Evolutionary conservation across 2,888 invertebrate genomes (phyloP).

Genomic region (Mantis religiosa): DNA sequence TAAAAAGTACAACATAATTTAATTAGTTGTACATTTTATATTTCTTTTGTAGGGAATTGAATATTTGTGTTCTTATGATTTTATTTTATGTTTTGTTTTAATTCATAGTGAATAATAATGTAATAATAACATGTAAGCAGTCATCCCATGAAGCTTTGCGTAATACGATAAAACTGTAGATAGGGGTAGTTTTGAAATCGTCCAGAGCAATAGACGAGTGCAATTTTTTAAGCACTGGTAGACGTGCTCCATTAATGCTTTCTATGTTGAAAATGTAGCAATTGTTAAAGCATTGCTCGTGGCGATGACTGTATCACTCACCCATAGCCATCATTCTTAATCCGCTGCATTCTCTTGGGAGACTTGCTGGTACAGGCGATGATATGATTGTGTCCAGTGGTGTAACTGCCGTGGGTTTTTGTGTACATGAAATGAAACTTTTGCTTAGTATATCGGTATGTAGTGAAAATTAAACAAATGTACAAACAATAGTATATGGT

Average conservation of each 20-base stretch:
- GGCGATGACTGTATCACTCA: background rate
- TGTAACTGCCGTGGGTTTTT: background rate
- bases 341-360: background rate
- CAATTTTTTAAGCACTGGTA: background rate
- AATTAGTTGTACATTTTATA: slow-evolving; percentile 7
- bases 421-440: background rate
- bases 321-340: background rate
- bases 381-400: background rate
- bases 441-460: background rate
- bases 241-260: background rate
- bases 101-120: slow-evolving; percentile 10
- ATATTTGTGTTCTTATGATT: slow-evolving; percentile 2
- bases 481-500: background rate
- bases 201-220: background rate
- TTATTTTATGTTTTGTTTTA: background rate
- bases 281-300: background rate
- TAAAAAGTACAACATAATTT: slow-evolving; percentile 18
- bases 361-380: background rate
- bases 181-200: background rate
- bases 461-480: background rate
- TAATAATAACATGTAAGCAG: slow-evolving; percentile 2
- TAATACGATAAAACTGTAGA: background rate
- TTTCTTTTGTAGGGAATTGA: slow-evolving; percentile 11
- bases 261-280: background rate
- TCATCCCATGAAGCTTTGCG: background rate